A percentile compares a stretch with the other conserved stretches of the same genome.
These are phyloP conservation scores for Epistrophe grossulariae DNA, from an alignment of 2,888 invertebrate genomes.

Conservation along the genomic window DNA sequence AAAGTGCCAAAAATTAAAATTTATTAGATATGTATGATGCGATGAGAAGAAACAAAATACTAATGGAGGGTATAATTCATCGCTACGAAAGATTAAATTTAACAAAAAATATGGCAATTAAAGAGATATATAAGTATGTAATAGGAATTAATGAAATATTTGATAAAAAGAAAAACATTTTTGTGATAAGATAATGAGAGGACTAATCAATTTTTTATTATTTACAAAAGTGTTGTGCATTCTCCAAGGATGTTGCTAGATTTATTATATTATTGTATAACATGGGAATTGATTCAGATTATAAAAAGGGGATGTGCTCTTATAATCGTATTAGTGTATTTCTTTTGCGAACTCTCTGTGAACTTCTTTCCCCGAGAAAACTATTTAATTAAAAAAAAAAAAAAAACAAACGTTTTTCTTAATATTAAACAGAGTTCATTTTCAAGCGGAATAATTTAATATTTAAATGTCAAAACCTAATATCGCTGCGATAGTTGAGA, in stretches of 20 bases:
- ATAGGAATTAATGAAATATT: constrained; percentile 14
- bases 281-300: not conserved
- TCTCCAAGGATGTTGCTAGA: not conserved
- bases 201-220: not conserved
- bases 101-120: not conserved
- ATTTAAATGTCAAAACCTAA: too few species aligned
- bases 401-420: too few species aligned
- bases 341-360: too few species aligned
- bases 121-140: not conserved
- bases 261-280: not conserved
- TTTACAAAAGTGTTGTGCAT: not conserved
- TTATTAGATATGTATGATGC: not conserved
- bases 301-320: too few species aligned
- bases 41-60: not conserved
- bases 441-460: too few species aligned
- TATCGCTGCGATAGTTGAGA: too few species aligned
- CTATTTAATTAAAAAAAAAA: too few species aligned
- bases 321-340: too few species aligned
- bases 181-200: not conserved
- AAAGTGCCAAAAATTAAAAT: not conserved
- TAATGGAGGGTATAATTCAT: not conserved
- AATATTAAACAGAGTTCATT: too few species aligned
- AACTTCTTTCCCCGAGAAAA: too few species aligned
- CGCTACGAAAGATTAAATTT: not conserved
- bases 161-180: not conserved